Conservation (phyloP, 2,797 vertebrate species). For the Karalla daura region DNA sequence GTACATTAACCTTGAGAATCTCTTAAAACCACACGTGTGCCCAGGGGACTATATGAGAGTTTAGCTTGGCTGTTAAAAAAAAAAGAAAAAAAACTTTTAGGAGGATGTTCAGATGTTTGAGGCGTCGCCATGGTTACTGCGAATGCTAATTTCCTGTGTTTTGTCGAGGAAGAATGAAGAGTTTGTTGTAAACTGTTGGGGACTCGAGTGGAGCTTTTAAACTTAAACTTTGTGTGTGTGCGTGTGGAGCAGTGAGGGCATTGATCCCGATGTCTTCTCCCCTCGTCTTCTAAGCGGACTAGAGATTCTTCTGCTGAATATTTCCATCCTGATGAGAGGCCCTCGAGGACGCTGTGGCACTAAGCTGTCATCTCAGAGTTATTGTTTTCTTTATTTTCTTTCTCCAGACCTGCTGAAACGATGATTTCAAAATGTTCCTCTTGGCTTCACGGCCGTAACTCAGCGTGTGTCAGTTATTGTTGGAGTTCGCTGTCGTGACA, state of each 20-base stretch:
- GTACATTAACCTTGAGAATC: constrained; percentile 36
- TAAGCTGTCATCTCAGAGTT: constrained; percentile 45
- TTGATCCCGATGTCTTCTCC: background rate
- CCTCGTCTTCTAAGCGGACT: background rate
- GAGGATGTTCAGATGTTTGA: constrained; percentile 74
- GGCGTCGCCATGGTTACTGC: constrained; percentile 78
- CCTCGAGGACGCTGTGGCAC: constrained; percentile 2
- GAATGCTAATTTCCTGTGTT: constrained; percentile 83
- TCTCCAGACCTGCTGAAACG: constrained; percentile 47
- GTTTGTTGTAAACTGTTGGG: constrained; percentile 81
- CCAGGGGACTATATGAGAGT: background rate
- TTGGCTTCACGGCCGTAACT: constrained; percentile 39
- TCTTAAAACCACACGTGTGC: constrained; percentile 21
- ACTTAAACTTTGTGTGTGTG: constrained; percentile 24
- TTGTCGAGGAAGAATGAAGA: constrained; percentile 81
- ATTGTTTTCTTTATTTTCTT: too few species aligned
- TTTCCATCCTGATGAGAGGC: constrained; percentile 23
- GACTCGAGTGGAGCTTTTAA: constrained; percentile 18
- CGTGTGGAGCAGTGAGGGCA: background rate
- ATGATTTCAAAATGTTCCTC: constrained; percentile 24
- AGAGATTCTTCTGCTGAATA: constrained; percentile 12
- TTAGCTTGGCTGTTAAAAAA: constrained; percentile 13
- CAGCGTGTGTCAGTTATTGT: constrained; percentile 45
- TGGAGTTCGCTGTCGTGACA: constrained; percentile 25
- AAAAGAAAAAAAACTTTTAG: constrained; percentile 57